Conservation (phyloP, 2,797 vertebrate genomes). For the Loriculus beryllinus region DNA sequence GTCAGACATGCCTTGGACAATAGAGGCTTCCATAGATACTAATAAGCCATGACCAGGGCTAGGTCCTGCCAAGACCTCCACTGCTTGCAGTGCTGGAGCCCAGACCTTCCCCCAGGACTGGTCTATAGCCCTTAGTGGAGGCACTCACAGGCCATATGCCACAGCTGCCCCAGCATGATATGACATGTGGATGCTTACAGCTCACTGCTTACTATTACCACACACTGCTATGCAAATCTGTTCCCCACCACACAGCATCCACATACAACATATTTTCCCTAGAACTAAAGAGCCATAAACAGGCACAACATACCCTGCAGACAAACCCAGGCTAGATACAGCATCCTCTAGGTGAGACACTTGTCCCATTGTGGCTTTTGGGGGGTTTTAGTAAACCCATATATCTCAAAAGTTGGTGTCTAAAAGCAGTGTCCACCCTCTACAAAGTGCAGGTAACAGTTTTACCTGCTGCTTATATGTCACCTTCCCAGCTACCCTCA, state of each 20-base stretch:
- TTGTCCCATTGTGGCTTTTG: rapidly evolving
- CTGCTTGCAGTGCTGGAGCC: background rate
- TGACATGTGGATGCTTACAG: background rate
- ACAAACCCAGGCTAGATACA: background rate
- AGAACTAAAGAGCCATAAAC: background rate
- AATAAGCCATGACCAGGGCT: background rate
- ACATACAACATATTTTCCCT: background rate
- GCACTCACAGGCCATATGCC: too few species aligned
- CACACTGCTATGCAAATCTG: background rate
- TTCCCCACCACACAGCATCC: background rate
- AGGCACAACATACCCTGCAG: background rate
- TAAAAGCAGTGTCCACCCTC: background rate
- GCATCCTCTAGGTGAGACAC: background rate
- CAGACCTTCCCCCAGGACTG: background rate
- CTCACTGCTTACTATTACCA: background rate
- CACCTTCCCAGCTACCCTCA: background rate
- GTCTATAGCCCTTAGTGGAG: background rate
- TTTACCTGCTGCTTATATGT: background rate
- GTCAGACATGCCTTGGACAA: background rate
- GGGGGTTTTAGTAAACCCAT: background rate
- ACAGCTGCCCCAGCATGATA: background rate
- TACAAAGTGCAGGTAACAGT: background rate
- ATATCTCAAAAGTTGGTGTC: background rate
- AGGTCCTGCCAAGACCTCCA: background rate
- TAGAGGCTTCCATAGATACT: background rate